These are phyloP conservation scores for Onychomys torridus DNA, from an alignment of 2,797 vertebrate species.

Conservation along the genomic window DNA sequence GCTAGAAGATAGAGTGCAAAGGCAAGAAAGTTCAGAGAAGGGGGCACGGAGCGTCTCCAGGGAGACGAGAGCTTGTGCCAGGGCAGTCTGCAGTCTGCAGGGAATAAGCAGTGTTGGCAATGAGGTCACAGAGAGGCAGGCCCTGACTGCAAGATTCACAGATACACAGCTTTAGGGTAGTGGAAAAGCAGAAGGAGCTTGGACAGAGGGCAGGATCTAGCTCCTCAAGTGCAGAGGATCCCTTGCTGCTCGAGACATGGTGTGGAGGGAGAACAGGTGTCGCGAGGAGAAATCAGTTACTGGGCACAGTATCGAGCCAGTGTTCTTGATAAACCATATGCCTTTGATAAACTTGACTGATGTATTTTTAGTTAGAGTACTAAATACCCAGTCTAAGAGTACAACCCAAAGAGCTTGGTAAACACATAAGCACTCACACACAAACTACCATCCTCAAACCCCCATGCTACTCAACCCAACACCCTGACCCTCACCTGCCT, in stretches of 20 bases:
- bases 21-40: neutral
- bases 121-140: rapidly evolving
- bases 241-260: neutral
- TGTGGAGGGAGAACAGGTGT: neutral
- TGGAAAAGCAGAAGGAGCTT: neutral
- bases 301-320: neutral
- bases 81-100: neutral
- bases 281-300: neutral
- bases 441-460: neutral
- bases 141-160: too few relatives aligned
- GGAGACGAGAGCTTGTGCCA: neutral
- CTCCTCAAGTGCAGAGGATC: neutral
- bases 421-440: neutral
- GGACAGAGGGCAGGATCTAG: neutral
- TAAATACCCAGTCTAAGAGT: neutral
- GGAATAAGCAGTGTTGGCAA: rapidly evolving
- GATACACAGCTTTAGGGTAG: neutral
- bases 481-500: neutral
- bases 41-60: too few relatives aligned
- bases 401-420: neutral
- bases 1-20: neutral
- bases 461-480: neutral
- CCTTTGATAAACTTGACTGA: neutral
- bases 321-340: neutral
- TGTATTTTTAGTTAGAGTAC: neutral